These are phyloP conservation scores for Ariopsis seemanni DNA, from an alignment of 2,113 vertebrate species.

Conservation along the genomic window DNA sequence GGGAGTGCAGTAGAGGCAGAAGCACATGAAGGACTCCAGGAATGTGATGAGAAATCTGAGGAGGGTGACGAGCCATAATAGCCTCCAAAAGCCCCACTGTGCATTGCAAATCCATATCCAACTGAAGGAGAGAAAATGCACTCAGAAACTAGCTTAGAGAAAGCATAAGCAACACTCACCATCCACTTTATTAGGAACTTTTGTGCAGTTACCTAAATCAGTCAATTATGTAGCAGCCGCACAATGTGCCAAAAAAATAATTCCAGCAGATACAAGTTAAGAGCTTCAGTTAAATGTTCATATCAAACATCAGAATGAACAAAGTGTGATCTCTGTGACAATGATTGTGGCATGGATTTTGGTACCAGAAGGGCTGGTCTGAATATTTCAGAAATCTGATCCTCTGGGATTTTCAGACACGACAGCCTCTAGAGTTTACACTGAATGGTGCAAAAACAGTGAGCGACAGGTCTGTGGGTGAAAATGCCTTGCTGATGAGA, in stretches of 20 bases:
- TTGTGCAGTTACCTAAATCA: background rate
- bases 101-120: slow-evolving; percentile 83
- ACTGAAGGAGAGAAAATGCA: slow-evolving; percentile 63
- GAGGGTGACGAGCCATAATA: slow-evolving; percentile 76
- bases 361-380: too few species aligned
- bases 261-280: background rate
- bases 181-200: background rate
- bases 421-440: too few species aligned
- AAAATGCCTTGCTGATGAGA: too few species aligned
- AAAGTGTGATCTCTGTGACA: background rate
- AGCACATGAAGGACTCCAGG: slow-evolving; percentile 81
- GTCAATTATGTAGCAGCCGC: background rate
- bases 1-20: slow-evolving; percentile 86
- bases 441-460: too few species aligned
- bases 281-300: background rate
- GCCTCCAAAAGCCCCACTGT: slow-evolving; percentile 80
- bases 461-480: too few species aligned
- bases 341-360: too few species aligned
- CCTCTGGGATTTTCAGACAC: too few species aligned
- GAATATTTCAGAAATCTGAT: background rate
- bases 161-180: background rate
- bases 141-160: background rate
- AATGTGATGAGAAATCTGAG: slow-evolving; percentile 84
- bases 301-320: background rate
- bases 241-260: background rate